Evolutionary conservation across 1,140 invertebrate genomes (phyloP).

Genomic region (Phymastichus coffea): DNA sequence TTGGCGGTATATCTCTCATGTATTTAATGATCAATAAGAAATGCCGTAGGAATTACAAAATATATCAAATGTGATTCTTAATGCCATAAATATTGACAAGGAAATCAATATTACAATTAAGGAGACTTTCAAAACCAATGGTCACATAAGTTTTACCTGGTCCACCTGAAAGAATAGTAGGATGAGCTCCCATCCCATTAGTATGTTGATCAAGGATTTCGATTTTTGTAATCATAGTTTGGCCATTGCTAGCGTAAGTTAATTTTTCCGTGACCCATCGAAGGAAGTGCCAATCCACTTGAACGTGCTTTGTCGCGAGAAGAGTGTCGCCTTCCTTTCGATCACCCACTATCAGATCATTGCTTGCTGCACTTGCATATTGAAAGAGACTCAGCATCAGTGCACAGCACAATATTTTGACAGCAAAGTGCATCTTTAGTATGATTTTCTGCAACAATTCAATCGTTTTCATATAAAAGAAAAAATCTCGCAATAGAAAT

Average conservation of each 20-base stretch:
- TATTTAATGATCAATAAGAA: too few species aligned
- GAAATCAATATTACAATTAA: neutral
- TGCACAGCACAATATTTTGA: too few species aligned
- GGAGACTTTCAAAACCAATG: neutral
- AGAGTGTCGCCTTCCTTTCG: neutral
- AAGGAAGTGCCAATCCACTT: too few species aligned
- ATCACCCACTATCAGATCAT: neutral
- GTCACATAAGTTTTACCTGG: neutral
- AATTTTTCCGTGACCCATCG: neutral
- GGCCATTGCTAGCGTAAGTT: neutral
- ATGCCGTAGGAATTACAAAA: too few species aligned
- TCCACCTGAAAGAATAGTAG: neutral
- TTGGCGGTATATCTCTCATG: too few species aligned
- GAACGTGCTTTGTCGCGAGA: too few species aligned
- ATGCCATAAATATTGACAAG: neutral
- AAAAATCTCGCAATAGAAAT: too few species aligned
- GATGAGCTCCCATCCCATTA: neutral
- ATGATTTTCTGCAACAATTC: too few species aligned
- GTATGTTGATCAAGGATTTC: neutral
- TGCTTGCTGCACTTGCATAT: neutral
- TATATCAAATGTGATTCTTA: too few species aligned
- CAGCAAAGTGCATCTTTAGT: too few species aligned
- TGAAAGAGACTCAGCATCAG: too few species aligned
- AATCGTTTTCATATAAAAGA: too few species aligned
- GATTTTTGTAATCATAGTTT: neutral